Conservation (phyloP, 1,140 invertebrate species). For the Penaeus japonicus region DNA sequence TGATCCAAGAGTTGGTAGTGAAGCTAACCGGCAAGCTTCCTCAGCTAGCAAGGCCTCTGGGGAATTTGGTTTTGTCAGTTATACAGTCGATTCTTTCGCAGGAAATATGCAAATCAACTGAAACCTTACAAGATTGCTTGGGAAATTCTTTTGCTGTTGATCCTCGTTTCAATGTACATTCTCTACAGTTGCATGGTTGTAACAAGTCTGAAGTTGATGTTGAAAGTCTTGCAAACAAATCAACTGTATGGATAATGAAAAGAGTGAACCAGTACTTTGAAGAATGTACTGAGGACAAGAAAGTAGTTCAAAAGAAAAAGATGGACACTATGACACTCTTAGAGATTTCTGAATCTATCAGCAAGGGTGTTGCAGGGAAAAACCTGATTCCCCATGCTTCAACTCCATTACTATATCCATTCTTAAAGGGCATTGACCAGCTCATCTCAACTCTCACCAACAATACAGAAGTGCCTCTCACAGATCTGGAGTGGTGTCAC, state of each 20-base stretch:
- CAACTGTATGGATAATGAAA: conserved; percentile 24
- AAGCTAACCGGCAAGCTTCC: no score
- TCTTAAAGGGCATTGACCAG: conserved; percentile 15
- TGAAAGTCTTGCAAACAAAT: conserved; percentile 39
- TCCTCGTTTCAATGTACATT: conserved; percentile 17
- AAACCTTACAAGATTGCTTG: neutral
- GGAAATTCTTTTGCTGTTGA: neutral
- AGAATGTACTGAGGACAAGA: neutral
- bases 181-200: neutral
- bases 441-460: conserved; percentile 9
- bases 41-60: no score
- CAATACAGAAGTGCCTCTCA: conserved; percentile 7
- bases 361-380: conserved; percentile 32
- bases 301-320: neutral
- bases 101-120: no score
- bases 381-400: conserved; percentile 25
- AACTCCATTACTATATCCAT: conserved; percentile 13
- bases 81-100: no score
- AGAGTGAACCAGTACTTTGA: conserved; percentile 9
- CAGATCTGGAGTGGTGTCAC: conserved; percentile 20
- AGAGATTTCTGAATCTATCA: conserved; percentile 42
- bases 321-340: conserved; percentile 44
- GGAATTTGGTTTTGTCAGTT: no score
- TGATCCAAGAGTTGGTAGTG: no score
- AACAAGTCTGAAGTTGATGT: neutral